Evolutionary conservation across 2,888 invertebrate genomes (phyloP), one percentile per base, ranked within the genome.

Genomic region (Tenthredo distinguenda): DNA sequence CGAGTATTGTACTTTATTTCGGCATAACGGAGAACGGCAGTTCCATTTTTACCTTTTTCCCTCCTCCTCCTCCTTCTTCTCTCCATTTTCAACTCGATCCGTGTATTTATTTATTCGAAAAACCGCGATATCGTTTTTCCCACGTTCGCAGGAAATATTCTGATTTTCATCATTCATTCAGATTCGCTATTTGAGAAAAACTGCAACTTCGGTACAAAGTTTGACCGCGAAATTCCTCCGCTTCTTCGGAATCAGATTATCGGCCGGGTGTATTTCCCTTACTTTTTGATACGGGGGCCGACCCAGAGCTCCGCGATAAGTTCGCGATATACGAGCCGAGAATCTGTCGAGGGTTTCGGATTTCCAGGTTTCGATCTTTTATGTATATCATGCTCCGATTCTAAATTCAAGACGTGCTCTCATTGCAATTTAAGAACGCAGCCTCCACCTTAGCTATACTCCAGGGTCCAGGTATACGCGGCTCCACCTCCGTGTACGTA

Each of bases 381-480:
- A 77, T 77, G 58, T 62, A 81, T 81, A 58, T 37, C 81, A 40
- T 81, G 81, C 18, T 81, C 81, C 81, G 62, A 81, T 81, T 81
- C 62, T 62, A 62, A 81, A 81, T 62, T 81, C 58, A 81, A 81
- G 21, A 81, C 81, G 81, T 81, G 81, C 62, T 81, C 81, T 81
- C 81, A 62, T 81, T 62, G 81, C 81, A 81, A 62, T 81, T 81
- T 81, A 81, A 40, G 58, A 81, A 81, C 81, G 81, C 81, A 74
- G 43, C 9, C n/a, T 74, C 40, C 71, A 7, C 40, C 10, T 40
- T 34, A 37, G 9, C 5, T 34, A 15, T 9, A 37, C 37, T 26
- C 26, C 26, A 26, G 26, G 1, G 26, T 26, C 26, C 26, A 26
- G 26, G 26, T 26, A 26, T 26, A 26, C 26, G 26, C 26, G 18